A percentile compares a stretch with the other conserved stretches of the same genome.
These are phyloP conservation scores for Temnothorax ravouxi DNA, from an alignment of 2,888 invertebrate genomes.

Conservation along the genomic window DNA sequence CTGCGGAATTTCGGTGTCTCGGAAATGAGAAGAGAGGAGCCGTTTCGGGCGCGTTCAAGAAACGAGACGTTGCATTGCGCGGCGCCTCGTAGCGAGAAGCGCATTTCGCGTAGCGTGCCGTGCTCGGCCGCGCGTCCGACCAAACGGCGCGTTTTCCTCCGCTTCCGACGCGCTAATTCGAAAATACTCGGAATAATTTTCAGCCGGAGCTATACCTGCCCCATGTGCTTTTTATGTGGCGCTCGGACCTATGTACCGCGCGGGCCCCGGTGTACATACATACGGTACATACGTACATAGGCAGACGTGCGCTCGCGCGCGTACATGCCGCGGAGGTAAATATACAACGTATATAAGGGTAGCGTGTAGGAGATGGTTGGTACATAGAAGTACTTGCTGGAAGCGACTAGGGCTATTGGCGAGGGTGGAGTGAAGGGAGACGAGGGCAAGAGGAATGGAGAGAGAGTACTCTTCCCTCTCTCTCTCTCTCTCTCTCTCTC, in stretches of 20 bases:
- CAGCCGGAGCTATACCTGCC: conserved; percentile 74
- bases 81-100: conserved; percentile 39
- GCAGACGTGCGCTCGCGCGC: conserved; percentile 63
- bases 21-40: conserved; percentile 9
- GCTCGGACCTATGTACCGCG: conserved; percentile 80
- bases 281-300: conserved; percentile 57
- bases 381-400: conserved; percentile 86
- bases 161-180: conserved; percentile 79
- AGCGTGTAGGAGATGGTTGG: conserved; percentile 84
- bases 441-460: conserved; percentile 59
- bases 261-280: conserved; percentile 70
- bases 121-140: conserved; percentile 25
- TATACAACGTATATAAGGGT: conserved; percentile 81
- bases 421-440: conserved; percentile 70
- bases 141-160: conserved; percentile 67
- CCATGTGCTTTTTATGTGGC: conserved; percentile 80
- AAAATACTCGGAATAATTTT: conserved; percentile 82
- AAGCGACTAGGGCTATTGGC: conserved; percentile 84
- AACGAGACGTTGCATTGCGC: conserved; percentile 24
- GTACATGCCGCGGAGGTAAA: conserved; percentile 77
- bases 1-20: conserved; percentile 44
- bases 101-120: conserved; percentile 34
- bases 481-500: conserved; percentile 41
- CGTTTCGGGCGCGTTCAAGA: conserved; percentile 29
- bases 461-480: conserved; percentile 70